Evolutionary conservation across 2,797 vertebrate species (phyloP), one percentile per base, ranked within the genome.

Genomic region (Sciaenops ocellatus): DNA sequence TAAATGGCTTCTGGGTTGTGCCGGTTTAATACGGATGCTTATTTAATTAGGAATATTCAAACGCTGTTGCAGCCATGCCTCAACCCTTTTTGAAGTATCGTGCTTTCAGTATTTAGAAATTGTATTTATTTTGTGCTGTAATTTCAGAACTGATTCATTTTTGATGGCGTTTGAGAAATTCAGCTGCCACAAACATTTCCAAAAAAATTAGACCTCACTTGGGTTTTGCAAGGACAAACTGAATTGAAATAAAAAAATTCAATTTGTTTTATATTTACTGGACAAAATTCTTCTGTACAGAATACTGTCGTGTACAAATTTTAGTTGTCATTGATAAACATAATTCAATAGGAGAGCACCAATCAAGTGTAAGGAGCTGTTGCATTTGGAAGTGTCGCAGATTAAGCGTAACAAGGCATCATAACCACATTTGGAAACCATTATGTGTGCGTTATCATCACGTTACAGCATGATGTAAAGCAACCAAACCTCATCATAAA

Each of bases 271-370:
- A 13, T 56, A 34, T n/a, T 55, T 44, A 44, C 26, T 34, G 30
- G 30, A 18, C 67, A 12, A 15, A 73, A 50, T 15, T 61, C 8
- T 38, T 42, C 16, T 38, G 52, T 48, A 57, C 2, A 8, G 66
- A 78, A 77, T 68, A 69, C 51, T 78, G 46, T 46, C 5, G 4
- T 42, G 12, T 62, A 50, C 15, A 17, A 55, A 46, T 72, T 67
- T 65, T 18, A 7, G 20, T 34, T 47, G 38, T 22, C 12, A 46
- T 28, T 28, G 42, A 10, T 30, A 5, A 86, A 86, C 72, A 79
- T 44, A 38, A 60, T 57, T 54, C 18, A 73, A 34, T 52, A 85
- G 59, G 52, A 80, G 59, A 85, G 72, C 82, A 89, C 85, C 76
- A 65, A 70, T 86, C 34, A 59, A 64, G 64, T 68, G 22, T 44